A percentile compares a stretch with the other conserved stretches of the same genome.
phyloP scores from a whole-genome alignment of 2,797 vertebrate genomes.

The Hippoglossus hippoglossus region DNA sequence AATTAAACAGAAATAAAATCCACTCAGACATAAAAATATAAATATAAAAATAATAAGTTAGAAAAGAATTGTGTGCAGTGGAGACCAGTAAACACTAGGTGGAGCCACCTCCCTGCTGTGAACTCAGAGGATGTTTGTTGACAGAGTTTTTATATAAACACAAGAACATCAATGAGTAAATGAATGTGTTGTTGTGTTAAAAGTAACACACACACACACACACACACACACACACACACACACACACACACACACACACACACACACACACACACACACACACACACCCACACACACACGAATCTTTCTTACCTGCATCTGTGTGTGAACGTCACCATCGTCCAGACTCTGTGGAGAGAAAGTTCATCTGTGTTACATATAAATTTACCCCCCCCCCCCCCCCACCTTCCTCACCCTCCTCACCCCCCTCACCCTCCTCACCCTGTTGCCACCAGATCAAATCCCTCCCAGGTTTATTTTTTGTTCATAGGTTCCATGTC shows the following conservation, averaged over 20 bases:
- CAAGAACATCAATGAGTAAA: no score
- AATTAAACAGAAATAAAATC: background rate
- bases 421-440: no score
- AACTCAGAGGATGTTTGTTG: background rate
- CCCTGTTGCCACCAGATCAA: no score
- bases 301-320: conserved; percentile 43
- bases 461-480: no score
- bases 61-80: conserved; percentile 3
- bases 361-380: background rate
- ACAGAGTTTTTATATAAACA: background rate
- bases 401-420: no score
- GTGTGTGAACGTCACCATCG: background rate
- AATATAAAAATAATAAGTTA: background rate
- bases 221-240: background rate
- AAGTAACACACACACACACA: no score
- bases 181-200: no score
- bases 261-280: no score
- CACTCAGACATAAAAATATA: background rate
- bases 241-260: background rate
- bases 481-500: no score
- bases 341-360: conserved; percentile 3
- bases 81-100: background rate
- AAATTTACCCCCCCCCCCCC: no score
- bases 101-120: conserved; percentile 15
- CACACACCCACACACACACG: no score